These are phyloP conservation scores for Drosophila neonasuta DNA, from an alignment of 2,888 invertebrate species.

Conservation along the genomic window DNA sequence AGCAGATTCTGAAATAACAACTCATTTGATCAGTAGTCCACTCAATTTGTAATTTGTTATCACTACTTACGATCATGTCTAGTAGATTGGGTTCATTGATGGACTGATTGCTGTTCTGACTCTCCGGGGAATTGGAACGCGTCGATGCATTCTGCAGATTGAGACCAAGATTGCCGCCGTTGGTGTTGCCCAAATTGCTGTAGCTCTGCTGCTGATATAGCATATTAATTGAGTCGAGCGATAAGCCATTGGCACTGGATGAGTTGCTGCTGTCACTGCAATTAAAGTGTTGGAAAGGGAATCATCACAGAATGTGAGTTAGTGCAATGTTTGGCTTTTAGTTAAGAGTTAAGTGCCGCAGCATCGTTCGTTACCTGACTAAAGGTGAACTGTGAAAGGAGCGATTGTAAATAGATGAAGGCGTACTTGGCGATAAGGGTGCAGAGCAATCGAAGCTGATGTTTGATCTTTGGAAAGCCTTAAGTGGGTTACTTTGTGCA, in stretches of 20 bases:
- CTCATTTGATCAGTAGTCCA: neutral
- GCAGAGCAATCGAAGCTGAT: constrained; percentile 83
- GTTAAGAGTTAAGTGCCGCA: constrained; percentile 42
- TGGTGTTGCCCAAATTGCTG: constrained; percentile 43
- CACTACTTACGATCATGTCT: constrained; percentile 80
- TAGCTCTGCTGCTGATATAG: constrained; percentile 69
- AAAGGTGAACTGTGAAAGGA: constrained; percentile 82
- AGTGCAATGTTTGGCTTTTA: neutral
- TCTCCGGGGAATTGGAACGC: constrained; percentile 81
- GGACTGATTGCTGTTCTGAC: constrained; percentile 81
- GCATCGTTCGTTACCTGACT: constrained; percentile 79
- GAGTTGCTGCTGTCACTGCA: constrained; percentile 80
- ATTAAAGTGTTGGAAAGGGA: constrained; percentile 13
- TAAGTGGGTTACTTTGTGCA: constrained; percentile 82
- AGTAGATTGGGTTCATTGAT: constrained; percentile 77
- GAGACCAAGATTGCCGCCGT: constrained; percentile 59
- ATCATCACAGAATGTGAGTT: neutral
- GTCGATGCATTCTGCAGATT: constrained; percentile 75
- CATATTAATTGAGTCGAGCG: constrained; percentile 78
- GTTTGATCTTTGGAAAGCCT: constrained; percentile 82
- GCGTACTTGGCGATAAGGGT: constrained; percentile 82
- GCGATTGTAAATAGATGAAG: constrained; percentile 82
- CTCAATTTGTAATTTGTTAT: neutral
- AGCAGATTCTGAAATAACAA: constrained; percentile 72
- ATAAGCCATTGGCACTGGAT: constrained; percentile 77